Base-by-base conservation (phyloP, 1,140 invertebrate genomes). In the Holotrichia oblita region DNA sequence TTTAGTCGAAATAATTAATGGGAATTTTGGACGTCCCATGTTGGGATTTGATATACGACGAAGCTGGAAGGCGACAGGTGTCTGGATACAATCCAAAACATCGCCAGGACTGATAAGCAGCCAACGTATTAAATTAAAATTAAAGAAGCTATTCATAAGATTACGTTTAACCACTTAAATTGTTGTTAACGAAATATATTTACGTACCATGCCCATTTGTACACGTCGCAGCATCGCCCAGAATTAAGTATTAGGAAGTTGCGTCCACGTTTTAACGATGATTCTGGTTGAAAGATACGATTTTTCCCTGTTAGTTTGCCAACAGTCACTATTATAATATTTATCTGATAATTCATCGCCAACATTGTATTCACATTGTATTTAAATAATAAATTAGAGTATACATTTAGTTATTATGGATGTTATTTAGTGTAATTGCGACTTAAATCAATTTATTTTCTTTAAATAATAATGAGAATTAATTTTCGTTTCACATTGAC, bases 1-100 rank as follows among this genome's bases (percentile, higher is more conserved):
- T 64, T 64, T 64, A 64, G 22, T 27, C 17, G 24, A 64, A 64
- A 64, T 64, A 64, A 64, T 64, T 64, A 64, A 64, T 64, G 24
- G n/a, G n/a, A 27, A 14, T 64, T 12, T 64, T 24, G 61, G 6
- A 27, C 61, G 61, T 22, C 24, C 61, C 24, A 64, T 20, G n/a
- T 17, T 17, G 22, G 17, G 10, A 64, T n/a, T 8, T 22, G 17
- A 64, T 64, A 64, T 64, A 64, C 10, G 61, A 22, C 61, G 9
- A 64, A 20, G 61, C 6, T 22, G 17, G 61, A 64, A 64, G 44
- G 61, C 61, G 61, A 64, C 61, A 64, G 61, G 61, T 64, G 61
- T 27, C 24, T 64, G 61, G 61, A 64, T 20, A 64, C 22, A 24
- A 64, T 64, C 61, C 61, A 64, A 64, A 22, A 17, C 17, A 27